Evolutionary conservation across 2,113 vertebrate species (phyloP), one percentile per base, ranked within the genome.

Genomic region (Psilopogon haemacephalus): DNA sequence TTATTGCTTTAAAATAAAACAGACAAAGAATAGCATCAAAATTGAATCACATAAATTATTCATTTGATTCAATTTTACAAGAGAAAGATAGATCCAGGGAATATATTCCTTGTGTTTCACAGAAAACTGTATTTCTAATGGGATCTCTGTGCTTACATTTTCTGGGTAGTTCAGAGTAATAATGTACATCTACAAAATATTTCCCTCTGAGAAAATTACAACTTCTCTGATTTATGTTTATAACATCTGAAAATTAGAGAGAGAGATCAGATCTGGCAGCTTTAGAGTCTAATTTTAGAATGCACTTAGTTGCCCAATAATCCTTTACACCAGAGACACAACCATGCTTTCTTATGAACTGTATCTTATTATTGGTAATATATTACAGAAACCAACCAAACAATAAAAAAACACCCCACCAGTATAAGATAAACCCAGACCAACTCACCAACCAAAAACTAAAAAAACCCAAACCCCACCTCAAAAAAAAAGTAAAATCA

Each of bases 121-220:
- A 80, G 80, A 87, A 94, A 95, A 91, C 40, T 95, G 64, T 90
- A 70, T 76, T 92, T 94, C 93, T 92, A 86, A 92, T 86, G 52
- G 37, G 76, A 79, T 68, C 15, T 91, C 44, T 71, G 32, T 73
- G 55, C 38, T 74, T 89, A 74, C 58, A 75, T 52, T 42, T 94
- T 89, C 89, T 65, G 58, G 38, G 74, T 77, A 74, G 35, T 73
- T 95, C 86, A 79, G 63, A 79, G 12, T 76, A 58, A 87, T 74
- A 70, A 94, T 33, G 37, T 58, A 69, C 74, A 78, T 89, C 86
- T 95, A 30, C 15, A 3, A 84, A 77, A 11, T 74, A 42, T 82
- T 89, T 96, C 58, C 73, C 71, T 77, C 87, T 54, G 73, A 84
- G 62, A 86, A 94, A 76, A 84, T 69, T 80, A 72, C 26, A 73